Base-by-base conservation (phyloP, 2,888 invertebrate genomes). In the Drosophila kuntzei region DNA sequence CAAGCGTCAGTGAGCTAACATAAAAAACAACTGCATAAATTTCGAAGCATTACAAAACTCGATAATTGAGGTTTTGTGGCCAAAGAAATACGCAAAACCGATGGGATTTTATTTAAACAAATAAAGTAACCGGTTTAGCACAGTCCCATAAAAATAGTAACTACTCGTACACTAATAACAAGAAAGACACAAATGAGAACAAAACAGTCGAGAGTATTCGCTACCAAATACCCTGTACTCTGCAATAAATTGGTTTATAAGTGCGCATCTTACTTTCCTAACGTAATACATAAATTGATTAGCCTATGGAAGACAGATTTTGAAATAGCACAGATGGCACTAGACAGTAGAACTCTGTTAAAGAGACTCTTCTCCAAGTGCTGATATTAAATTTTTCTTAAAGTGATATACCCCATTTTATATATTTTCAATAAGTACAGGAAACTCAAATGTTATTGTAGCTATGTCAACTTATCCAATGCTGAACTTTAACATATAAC, bases 401-500 rank as follows among this genome's bases (percentile, higher is more conserved):
- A 47, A 18, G 11, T 18, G 29, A 4, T 22, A n/a, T n/a, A 49
- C 22, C 20, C n/a, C 1, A 18, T n/a, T 20, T 6, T 6, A 41
- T 11, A 0, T 20, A 43, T 20, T 14, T 16, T 22, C 43, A 32
- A 20, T 4, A 43, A 22, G 32, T 34, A 20, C 22, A 44, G 54
- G 34, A 16, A 8, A 55, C 34, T 53, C 27, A 62, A 27, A 58
- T 47, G 53, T 50, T 53, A 37, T 58, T 59, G 53, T 29, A 6
- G 57, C 50, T 49, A 66, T 50, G 53, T 7, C 57, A 64, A 67
- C 55, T 63, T 67, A 67, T 77, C 68, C 67, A 79, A 71, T 62
- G 70, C 60, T 85, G 80, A 83, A 83, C 83, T 85, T 85, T 83
- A 82, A 57, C 85, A 83, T 83, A 83, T 83, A 85, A 32, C 63